Evolutionary conservation across 1,140 invertebrate species (phyloP).

Genomic region (Chrysoperla carnea): DNA sequence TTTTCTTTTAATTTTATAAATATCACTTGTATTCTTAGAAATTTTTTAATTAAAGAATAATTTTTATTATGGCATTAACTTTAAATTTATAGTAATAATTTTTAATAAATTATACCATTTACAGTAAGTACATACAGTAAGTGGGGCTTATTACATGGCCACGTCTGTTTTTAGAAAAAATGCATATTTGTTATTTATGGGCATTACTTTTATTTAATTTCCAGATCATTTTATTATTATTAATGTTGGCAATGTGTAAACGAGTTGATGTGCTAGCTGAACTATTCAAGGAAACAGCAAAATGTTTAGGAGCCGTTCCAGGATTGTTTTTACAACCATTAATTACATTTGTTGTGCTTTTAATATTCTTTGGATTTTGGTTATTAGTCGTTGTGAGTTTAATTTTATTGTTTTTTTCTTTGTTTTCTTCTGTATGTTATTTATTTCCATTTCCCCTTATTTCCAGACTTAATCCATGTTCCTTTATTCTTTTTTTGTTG

Average conservation of each 20-base stretch:
- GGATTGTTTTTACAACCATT: slow-evolving; percentile 76
- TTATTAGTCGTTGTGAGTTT: slow-evolving; percentile 56
- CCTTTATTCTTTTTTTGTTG: not conserved
- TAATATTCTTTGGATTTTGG: slow-evolving; percentile 74
- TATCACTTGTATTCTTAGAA: too few species aligned
- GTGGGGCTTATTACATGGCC: too few species aligned
- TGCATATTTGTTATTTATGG: slow-evolving; percentile 1
- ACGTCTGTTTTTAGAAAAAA: not conserved
- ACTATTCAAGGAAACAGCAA: slow-evolving; percentile 74
- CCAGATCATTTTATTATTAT: slow-evolving; percentile 60
- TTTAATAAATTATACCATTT: too few species aligned
- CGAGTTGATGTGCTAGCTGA: slow-evolving; percentile 60
- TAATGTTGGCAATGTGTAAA: slow-evolving; percentile 63
- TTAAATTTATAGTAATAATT: too few species aligned
- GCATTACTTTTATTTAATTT: slow-evolving; percentile 12
- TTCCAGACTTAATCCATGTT: not conserved
- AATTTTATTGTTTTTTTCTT: slow-evolving; percentile 3
- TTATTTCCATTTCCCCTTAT: not conserved
- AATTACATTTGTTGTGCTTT: slow-evolving; percentile 61
- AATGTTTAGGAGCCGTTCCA: slow-evolving; percentile 67
- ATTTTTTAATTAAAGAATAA: too few species aligned
- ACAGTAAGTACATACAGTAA: too few species aligned
- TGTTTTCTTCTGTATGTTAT: not conserved
- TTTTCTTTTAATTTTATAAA: too few species aligned
- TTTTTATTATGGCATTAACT: too few species aligned